Base-by-base conservation (phyloP, 2,797 vertebrate genomes). In the Macropodus opercularis region DNA sequence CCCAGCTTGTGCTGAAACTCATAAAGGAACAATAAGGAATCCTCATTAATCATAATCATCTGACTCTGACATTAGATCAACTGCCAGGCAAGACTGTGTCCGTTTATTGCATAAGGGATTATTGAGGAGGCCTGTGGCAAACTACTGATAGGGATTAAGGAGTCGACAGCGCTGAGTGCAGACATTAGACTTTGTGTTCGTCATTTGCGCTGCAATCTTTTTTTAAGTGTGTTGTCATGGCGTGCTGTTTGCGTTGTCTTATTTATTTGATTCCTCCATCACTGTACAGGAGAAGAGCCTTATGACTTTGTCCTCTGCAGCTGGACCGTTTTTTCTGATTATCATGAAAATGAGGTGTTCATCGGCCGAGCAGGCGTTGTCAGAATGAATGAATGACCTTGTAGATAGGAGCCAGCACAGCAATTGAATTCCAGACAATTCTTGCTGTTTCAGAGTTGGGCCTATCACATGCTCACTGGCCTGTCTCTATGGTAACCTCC, bases 401-500 rank as follows among this genome's bases (percentile, higher is more conserved):
- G 86, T 82, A 78, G 63, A 90, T 74, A 42, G 75, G 84, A 86
- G 73, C 77, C 66, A 65, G 80, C 73, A 46, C 69, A 61, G 76
- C 76, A 83, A 91, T 87, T 90, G 83, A 84, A 85, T 91, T 91
- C 84, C 69, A 89, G 87, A 92, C 90, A 88, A 84, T 87, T 90
- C 84, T 81, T 79, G 81, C 87, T 88, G 85, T 88, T 85, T 87
- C 83, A 81, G 87, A 90, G 83, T 87, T 87, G 73, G 90, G 85
- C 91, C 89, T 89, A 86, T 87, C 87, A 90, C 84, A 83, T 68
- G 79, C 88, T 90, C 72, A 60, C 88, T 90, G 86, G 89, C 85
- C 87, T 90, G 90, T 92, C 91, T 91, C 91, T 92, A 92, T 93
- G 92, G 91, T 92, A 92, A 93, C 92, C 86, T 88, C 81, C 84